Conservation (phyloP, 1,140 invertebrate genomes). For the Grapholita molesta region DNA sequence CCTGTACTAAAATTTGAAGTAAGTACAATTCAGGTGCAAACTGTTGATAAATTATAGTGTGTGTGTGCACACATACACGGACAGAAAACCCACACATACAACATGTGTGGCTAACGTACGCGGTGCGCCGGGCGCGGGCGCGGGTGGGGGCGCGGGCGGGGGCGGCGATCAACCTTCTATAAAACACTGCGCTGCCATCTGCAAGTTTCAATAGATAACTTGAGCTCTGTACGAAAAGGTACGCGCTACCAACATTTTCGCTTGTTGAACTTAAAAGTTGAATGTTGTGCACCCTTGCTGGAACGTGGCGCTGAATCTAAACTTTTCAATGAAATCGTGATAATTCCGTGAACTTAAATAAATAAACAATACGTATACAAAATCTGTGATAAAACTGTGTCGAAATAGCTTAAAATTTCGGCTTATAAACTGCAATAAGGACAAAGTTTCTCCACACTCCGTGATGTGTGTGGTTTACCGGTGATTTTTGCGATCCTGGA, state of each 20-base stretch:
- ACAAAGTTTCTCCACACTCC: constrained; percentile 22
- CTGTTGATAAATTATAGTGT: constrained; percentile 27
- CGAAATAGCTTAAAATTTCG: constrained; percentile 31
- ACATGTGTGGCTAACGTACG: background rate
- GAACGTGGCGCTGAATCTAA: constrained; percentile 53
- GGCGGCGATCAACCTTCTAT: constrained; percentile 53
- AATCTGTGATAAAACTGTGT: constrained; percentile 45
- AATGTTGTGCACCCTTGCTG: constrained; percentile 63
- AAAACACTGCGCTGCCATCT: constrained; percentile 74
- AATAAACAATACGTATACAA: constrained; percentile 27
- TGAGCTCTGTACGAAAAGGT: constrained; percentile 59
- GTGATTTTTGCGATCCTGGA: constrained; percentile 62
- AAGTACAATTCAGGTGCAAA: constrained; percentile 38
- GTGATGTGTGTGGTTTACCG: constrained; percentile 50
- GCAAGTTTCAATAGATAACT: constrained; percentile 75
- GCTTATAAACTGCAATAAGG: background rate
- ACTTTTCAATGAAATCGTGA: constrained; percentile 44
- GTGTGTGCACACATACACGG: constrained; percentile 47
- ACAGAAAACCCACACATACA: background rate
- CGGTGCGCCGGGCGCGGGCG: constrained; percentile 21
- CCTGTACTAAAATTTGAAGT: constrained; percentile 38
- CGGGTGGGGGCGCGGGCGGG: constrained; percentile 26
- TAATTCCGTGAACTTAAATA: constrained; percentile 29
- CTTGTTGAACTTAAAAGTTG: constrained; percentile 49
- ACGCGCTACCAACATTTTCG: constrained; percentile 66